phyloP scores from a whole-genome alignment of 2,797 vertebrate species.

The Philypnodon macrostomus region DNA sequence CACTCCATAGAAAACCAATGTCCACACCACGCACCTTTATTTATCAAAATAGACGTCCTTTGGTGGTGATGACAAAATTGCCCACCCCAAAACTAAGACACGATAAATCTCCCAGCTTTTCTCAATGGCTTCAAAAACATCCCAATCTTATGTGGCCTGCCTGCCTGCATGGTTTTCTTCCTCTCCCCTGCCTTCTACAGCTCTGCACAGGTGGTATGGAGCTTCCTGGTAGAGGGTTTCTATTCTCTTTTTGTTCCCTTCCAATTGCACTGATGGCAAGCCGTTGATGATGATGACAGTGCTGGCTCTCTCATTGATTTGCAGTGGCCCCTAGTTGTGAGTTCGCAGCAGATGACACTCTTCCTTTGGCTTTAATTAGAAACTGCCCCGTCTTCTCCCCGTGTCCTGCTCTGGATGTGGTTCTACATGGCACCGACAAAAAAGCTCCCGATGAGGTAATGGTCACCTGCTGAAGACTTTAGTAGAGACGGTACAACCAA shows the following conservation, averaged over 20 bases:
- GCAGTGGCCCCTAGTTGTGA: slow-evolving; percentile 70
- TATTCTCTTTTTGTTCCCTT: slow-evolving; percentile 76
- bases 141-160: slow-evolving; percentile 45
- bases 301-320: slow-evolving; percentile 76
- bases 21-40: slow-evolving; percentile 47
- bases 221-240: slow-evolving; percentile 70
- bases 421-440: slow-evolving; percentile 56
- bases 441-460: slow-evolving; percentile 57
- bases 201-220: slow-evolving; percentile 73
- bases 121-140: slow-evolving; percentile 28
- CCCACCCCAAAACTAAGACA: slow-evolving; percentile 39
- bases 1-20: slow-evolving; percentile 40
- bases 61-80: slow-evolving; percentile 64
- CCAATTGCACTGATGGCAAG: slow-evolving; percentile 74
- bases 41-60: slow-evolving; percentile 67
- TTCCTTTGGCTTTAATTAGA: slow-evolving; percentile 78
- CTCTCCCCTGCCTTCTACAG: slow-evolving; percentile 39
- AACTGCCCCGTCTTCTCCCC: slow-evolving; percentile 64
- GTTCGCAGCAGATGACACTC: slow-evolving; percentile 75
- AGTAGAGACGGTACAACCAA: too few relatives aligned
- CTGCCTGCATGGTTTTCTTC: slow-evolving; percentile 38
- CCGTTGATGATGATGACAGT: slow-evolving; percentile 73
- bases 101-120: slow-evolving; percentile 52
- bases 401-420: slow-evolving; percentile 60
- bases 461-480: slow-evolving; percentile 41